A percentile compares a stretch with the other conserved stretches of the same genome.
These are phyloP conservation scores for Trochalopteron elliotii DNA, from an alignment of 2,113 vertebrate species.

Conservation along the genomic window DNA sequence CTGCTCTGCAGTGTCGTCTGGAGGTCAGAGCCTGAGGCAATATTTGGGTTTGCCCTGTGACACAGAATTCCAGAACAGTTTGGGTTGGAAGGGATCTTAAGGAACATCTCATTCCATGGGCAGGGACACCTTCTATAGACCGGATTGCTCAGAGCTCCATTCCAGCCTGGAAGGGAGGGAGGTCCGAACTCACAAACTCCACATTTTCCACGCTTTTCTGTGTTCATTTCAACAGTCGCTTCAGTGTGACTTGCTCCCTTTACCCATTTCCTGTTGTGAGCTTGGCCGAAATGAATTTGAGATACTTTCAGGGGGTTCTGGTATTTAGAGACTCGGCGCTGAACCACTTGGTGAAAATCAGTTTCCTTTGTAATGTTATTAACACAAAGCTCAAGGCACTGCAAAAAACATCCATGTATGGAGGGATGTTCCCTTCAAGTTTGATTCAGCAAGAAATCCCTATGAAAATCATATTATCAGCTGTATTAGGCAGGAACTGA, in stretches of 20 bases:
- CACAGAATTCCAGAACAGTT: neutral
- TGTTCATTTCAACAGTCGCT: neutral
- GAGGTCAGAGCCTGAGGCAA: neutral
- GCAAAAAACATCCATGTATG: neutral
- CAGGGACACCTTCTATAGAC: neutral
- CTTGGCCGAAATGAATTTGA: neutral
- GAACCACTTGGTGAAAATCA: neutral
- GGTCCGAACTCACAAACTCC: neutral
- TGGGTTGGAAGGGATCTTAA: neutral
- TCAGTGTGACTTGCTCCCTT: neutral
- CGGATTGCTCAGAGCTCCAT: neutral
- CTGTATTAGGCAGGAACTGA: neutral
- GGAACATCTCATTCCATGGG: neutral
- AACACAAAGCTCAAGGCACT: neutral
- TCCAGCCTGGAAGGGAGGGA: neutral
- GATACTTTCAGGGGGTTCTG: neutral
- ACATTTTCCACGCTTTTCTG: neutral
- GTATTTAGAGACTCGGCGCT: neutral
- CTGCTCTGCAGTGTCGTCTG: accelerated
- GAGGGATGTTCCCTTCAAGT: neutral
- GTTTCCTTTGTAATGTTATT: neutral
- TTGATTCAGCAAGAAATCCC: neutral
- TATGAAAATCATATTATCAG: neutral
- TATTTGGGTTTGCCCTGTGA: accelerated
- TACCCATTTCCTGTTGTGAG: neutral